phyloP scores from a whole-genome alignment of 2,888 invertebrate species.

The Synanthedon formicaeformis region DNA sequence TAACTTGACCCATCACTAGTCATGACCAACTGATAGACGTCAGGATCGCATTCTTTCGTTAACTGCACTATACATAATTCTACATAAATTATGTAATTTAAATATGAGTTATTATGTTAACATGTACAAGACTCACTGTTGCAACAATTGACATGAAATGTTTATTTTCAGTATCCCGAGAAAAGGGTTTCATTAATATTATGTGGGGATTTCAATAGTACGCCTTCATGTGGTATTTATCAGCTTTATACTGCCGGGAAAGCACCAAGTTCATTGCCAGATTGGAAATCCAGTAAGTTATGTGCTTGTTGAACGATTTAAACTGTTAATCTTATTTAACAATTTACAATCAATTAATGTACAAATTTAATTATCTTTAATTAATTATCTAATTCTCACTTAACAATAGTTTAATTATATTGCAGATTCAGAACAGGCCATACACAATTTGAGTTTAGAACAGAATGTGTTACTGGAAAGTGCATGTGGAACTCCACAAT shows the following conservation, averaged over 20 bases:
- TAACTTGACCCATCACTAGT: no score
- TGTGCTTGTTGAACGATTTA: no score
- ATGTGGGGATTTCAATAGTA: constrained; percentile 95
- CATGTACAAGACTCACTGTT: no score
- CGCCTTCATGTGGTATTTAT: constrained; percentile 85
- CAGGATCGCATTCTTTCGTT: no score
- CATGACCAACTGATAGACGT: no score
- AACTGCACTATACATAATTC: no score
- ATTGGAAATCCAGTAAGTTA: constrained; percentile 84
- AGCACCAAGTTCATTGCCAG: constrained; percentile 74
- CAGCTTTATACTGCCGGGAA: constrained; percentile 78
- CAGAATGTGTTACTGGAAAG: constrained; percentile 77
- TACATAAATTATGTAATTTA: no score
- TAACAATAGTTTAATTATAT: constrained; percentile 5
- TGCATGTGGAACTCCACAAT: constrained; percentile 86
- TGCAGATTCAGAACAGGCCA: constrained; percentile 75
- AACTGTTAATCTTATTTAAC: no score
- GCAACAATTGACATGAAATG: not conserved
- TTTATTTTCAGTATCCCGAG: constrained; percentile 27
- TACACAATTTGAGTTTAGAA: constrained; percentile 71
- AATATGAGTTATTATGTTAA: no score
- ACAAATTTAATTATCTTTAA: not conserved
- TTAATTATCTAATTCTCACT: not conserved
- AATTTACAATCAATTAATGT: no score
- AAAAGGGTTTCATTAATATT: constrained; percentile 76